These are phyloP conservation scores for Sebastes taczanowskii DNA, from an alignment of 2,797 vertebrate genomes.

Conservation along the genomic window DNA sequence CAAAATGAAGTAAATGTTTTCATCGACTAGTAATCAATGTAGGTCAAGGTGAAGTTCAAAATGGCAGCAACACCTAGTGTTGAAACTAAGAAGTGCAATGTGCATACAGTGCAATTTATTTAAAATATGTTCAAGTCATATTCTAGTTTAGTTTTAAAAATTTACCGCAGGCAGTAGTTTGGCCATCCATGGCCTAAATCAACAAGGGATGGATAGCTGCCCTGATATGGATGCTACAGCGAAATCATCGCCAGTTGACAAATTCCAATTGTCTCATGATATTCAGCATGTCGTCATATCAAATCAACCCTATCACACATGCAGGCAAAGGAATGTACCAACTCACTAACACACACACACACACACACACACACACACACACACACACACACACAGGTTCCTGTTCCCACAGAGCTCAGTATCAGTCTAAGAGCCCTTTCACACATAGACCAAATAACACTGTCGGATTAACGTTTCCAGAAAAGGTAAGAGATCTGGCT, in stretches of 20 bases:
- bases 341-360: too few relatives aligned
- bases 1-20: too few relatives aligned
- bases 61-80: too few relatives aligned
- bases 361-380: too few relatives aligned
- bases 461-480: conserved; percentile 41
- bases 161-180: too few relatives aligned
- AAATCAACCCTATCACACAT: background rate
- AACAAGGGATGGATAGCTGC: background rate
- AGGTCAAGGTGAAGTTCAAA: too few relatives aligned
- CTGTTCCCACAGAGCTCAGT: conserved; percentile 75
- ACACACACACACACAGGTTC: background rate
- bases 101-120: too few relatives aligned
- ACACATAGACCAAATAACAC: conserved; percentile 41
- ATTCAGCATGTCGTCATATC: background rate
- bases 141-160: too few relatives aligned
- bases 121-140: too few relatives aligned
- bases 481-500: conserved; percentile 41
- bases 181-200: too few relatives aligned
- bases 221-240: background rate
- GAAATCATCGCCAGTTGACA: background rate
- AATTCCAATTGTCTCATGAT: background rate
- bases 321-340: background rate
- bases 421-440: conserved; percentile 44
- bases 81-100: too few relatives aligned
- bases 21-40: too few relatives aligned